These are phyloP conservation scores for Lordiphosa clarofinis DNA, from an alignment of 1,140 invertebrate species.

Conservation along the genomic window DNA sequence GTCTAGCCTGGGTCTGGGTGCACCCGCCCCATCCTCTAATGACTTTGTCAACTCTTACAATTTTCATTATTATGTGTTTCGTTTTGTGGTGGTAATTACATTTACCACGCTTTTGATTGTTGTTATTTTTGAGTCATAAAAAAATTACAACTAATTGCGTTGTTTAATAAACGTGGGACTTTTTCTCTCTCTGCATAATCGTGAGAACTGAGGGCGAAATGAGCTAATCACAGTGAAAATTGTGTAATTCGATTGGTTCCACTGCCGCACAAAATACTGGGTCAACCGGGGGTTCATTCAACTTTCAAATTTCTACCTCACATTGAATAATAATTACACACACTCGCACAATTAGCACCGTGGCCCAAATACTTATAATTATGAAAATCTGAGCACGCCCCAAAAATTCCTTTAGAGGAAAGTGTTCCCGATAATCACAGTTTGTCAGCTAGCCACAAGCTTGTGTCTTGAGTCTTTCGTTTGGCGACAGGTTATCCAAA, in stretches of 20 bases:
- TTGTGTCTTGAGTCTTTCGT: conserved; percentile 56
- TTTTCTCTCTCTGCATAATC: conserved; percentile 29
- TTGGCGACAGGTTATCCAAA: conserved; percentile 42
- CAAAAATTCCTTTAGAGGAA: conserved; percentile 25
- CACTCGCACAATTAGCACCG: conserved; percentile 55
- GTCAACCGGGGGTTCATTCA: conserved; percentile 17
- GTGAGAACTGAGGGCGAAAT: conserved; percentile 34
- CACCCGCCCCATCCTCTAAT: conserved; percentile 4
- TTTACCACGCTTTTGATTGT: conserved; percentile 48
- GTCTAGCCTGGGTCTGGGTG: conserved; percentile 17
- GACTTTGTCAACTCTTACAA: conserved; percentile 14
- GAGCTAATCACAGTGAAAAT: conserved; percentile 48
- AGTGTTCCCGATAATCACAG: conserved; percentile 18
- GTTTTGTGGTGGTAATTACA: conserved; percentile 42
- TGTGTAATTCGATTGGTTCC: conserved; percentile 20
- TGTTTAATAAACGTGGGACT: conserved; percentile 45
- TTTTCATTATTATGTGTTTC: conserved; percentile 63
- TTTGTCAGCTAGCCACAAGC: conserved; percentile 34
- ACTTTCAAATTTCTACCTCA: conserved; percentile 64
- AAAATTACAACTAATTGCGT: conserved; percentile 54
- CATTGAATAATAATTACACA: conserved; percentile 73
- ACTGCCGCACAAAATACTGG: not conserved
- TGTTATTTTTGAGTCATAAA: conserved; percentile 35
- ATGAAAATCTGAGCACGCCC: conserved; percentile 25
- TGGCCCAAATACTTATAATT: conserved; percentile 62